Evolutionary conservation across 2,888 invertebrate genomes (phyloP), one percentile per base, ranked within the genome.

Genomic region (Holacanthella duospinosa): DNA sequence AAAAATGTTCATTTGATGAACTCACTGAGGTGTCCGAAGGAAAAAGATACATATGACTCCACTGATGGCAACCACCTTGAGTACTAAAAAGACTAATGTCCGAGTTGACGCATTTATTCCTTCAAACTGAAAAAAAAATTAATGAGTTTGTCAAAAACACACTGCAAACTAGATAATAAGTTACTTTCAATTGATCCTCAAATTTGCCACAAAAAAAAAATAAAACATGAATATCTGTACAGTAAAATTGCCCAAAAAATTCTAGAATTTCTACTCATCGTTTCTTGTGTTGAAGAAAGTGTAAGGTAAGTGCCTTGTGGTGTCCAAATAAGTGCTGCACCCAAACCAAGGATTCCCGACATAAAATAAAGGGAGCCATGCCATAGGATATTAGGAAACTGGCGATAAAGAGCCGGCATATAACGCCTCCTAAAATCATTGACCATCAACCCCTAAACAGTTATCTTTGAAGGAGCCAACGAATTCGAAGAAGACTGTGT

Each of bases 231-330:
- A n/a, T n/a, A n/a, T n/a, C 89, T 90, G 80, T 86, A 86, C 77
- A 96, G 95, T 66, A 96, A 81, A 80, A 97, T 84, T 0, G 95
- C 95, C 96, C 96, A 97, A 78, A 97, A 97, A 55, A 97, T 82
- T 12, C 96, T 95, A 16, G 93, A 92, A 79, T 97, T 95, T 71
- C 95, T 82, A 9, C 92, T 87, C 76, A 96, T 93, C 0, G 92
- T 95, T 0, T 85, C 84, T 0, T 85, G 80, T 71, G 88, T 86
- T 70, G 95, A 95, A 82, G 95, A 96, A 63, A 91, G 80, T 0
- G 96, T 92, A 60, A 97, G 78, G 76, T 89, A 92, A 69, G 85
- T 87, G 29, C 97, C 97, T 79, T 97, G 96, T 0, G 92, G 91
- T 0, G 95, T 96, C 97, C 97, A 97, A 68, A 95, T 88, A 55